Evolutionary conservation across 2,113 vertebrate genomes (phyloP).

Genomic region (Castor canadensis): DNA sequence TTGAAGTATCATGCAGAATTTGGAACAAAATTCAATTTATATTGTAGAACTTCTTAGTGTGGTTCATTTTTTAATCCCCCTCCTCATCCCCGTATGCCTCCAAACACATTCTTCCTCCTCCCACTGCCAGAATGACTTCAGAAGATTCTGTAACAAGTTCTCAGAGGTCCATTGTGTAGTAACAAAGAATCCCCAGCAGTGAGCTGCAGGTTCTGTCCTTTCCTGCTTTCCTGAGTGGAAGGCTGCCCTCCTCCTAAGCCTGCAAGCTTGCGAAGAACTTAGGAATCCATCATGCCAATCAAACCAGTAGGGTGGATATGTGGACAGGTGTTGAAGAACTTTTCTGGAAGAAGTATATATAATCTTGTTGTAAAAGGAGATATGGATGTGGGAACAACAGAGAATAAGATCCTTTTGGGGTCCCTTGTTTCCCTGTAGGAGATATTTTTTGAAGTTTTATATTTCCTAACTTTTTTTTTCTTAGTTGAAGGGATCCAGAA

Average conservation of each 20-base stretch:
- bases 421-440: background rate
- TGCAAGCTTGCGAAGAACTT: background rate
- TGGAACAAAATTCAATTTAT: conserved; percentile 48
- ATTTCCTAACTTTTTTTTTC: background rate
- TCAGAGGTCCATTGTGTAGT: conserved; percentile 69
- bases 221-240: conserved; percentile 14
- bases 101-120: background rate
- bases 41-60: background rate
- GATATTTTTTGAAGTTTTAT: background rate
- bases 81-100: background rate
- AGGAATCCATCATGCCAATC: conserved; percentile 46
- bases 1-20: conserved; percentile 38
- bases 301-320: conserved; percentile 74
- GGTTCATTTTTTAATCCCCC: background rate
- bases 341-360: conserved; percentile 74
- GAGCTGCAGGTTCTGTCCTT: conserved; percentile 28
- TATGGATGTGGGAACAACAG: background rate
- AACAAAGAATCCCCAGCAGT: conserved; percentile 61
- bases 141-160: conserved; percentile 64
- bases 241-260: background rate
- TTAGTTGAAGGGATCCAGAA: conserved; percentile 76
- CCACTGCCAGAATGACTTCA: conserved; percentile 38
- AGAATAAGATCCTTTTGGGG: background rate
- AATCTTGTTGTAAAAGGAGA: conserved; percentile 6
- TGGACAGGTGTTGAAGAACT: conserved; percentile 75